These are phyloP conservation scores for Suricata suricatta DNA, from an alignment of 2,113 vertebrate species.

Conservation along the genomic window DNA sequence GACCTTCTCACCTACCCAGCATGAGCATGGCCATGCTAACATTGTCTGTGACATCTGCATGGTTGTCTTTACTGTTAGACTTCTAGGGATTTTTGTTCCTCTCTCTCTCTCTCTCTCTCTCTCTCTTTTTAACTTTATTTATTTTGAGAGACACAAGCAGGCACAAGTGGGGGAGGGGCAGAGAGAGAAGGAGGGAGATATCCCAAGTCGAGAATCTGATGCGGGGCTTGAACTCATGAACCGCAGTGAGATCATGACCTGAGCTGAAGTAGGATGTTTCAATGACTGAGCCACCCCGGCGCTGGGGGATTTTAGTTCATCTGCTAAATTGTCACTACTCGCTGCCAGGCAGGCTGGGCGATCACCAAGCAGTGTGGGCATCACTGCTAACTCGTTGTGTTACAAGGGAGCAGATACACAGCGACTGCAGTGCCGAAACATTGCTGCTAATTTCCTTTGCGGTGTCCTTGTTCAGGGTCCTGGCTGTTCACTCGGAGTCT, in stretches of 20 bases:
- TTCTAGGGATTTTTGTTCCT: background rate
- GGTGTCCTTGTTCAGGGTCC: background rate
- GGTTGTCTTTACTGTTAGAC: background rate
- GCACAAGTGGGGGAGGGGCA: no score
- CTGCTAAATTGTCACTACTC: background rate
- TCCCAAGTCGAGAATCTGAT: no score
- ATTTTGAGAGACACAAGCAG: no score
- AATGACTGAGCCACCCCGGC: no score
- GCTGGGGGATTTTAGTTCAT: background rate
- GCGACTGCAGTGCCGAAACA: background rate
- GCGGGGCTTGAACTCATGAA: no score
- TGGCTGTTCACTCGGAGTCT: background rate
- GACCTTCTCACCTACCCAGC: background rate
- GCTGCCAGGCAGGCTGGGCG: background rate
- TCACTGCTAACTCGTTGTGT: background rate
- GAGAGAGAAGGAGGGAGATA: no score
- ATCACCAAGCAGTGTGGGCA: background rate
- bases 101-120: no score
- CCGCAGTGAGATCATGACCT: no score
- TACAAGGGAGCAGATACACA: background rate
- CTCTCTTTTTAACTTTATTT: no score
- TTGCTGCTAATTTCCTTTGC: background rate
- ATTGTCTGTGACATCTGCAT: background rate
- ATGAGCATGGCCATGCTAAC: no score
- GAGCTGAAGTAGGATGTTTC: no score